A percentile compares a stretch with the other conserved stretches of the same genome.
Conservation (phyloP, 2,888 invertebrate species). For the Thymelicus lineola region DNA sequence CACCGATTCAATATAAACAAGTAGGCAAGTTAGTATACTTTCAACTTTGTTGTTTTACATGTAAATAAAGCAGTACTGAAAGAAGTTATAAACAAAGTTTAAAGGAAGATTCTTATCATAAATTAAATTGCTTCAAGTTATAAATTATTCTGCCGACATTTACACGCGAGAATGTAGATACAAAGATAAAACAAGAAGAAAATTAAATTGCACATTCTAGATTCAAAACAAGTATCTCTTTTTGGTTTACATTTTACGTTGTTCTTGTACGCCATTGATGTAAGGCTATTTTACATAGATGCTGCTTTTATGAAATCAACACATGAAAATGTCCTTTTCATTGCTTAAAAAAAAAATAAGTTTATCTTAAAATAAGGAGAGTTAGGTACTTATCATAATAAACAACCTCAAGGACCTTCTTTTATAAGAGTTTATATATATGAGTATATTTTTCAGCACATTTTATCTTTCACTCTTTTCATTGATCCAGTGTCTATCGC, state of each 20-base stretch:
- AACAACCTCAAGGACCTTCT: no score
- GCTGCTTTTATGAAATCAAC: background rate
- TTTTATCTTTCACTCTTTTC: no score
- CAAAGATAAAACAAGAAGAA: conserved; percentile 31
- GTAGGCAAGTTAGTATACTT: background rate
- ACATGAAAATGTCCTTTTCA: background rate
- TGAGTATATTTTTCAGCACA: no score
- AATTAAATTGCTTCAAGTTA: conserved; percentile 29
- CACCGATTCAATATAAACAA: no score
- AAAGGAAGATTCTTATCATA: conserved; percentile 19
- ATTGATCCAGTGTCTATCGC: no score
- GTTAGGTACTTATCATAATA: no score
- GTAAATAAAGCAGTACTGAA: conserved; percentile 22
- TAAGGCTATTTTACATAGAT: background rate
- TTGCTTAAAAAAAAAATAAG: no score
- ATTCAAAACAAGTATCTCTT: conserved; percentile 17
- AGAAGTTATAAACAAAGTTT: conserved; percentile 25
- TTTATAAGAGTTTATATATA: no score
- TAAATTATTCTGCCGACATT: conserved; percentile 19
- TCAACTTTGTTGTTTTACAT: background rate
- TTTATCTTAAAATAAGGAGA: no score
- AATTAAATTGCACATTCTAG: conserved; percentile 32
- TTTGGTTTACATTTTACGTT: background rate
- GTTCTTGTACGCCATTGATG: background rate
- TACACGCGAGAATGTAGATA: conserved; percentile 11